Conservation (phyloP, 2,797 vertebrate species). For the Platyrinchus mystaceus region DNA sequence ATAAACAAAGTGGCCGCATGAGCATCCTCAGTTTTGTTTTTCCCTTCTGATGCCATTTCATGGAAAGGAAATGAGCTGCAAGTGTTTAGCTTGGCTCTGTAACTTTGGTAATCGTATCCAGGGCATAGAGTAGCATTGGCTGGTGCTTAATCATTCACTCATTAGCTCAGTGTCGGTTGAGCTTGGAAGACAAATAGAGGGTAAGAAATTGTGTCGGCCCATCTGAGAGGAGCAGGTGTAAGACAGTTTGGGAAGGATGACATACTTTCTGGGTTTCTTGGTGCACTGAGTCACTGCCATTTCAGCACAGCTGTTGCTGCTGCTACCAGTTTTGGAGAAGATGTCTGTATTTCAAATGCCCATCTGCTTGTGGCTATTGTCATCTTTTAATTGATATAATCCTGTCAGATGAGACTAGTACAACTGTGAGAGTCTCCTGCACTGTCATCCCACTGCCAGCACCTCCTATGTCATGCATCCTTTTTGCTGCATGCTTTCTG, state of each 20-base stretch:
- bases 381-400: background rate
- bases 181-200: conserved; percentile 57
- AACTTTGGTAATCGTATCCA: conserved; percentile 61
- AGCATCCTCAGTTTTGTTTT: background rate
- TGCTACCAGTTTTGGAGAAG: background rate
- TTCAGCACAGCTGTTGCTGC: conserved; percentile 6
- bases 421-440: background rate
- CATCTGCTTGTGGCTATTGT: conserved; percentile 4
- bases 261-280: background rate
- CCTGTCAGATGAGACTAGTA: background rate
- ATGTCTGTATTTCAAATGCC: background rate
- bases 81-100: conserved; percentile 30
- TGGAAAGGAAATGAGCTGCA: conserved; percentile 45
- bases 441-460: background rate
- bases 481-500: background rate
- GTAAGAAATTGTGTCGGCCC: conserved; percentile 59
- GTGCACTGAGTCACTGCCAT: background rate
- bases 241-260: conserved; percentile 21
- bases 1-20: background rate
- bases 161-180: conserved; percentile 25
- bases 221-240: background rate
- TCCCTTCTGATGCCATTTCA: background rate
- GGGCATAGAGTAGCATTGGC: conserved; percentile 53
- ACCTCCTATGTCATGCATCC: background rate
- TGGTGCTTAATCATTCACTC: conserved; percentile 60